Base-by-base conservation (phyloP, 2,888 invertebrate species). In the Cartodere bifasciata region DNA sequence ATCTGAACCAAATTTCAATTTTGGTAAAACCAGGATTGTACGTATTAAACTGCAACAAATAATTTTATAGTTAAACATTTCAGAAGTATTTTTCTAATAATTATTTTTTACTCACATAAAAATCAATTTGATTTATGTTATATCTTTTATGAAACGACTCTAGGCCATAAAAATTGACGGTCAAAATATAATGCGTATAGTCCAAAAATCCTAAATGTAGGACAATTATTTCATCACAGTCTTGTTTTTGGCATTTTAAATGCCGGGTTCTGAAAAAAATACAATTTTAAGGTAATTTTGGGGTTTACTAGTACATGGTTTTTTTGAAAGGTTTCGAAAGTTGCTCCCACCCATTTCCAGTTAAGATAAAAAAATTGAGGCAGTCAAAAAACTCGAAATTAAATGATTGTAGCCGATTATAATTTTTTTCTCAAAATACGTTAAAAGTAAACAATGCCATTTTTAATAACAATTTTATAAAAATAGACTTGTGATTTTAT, bases 21-120 rank as follows among this genome's bases (percentile, higher is more conserved):
- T 92, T 90, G 16, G 94, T 94, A 55, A 94, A 97, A 6, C 83
- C 83, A 26, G 92, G 87, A 61, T 91, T 94, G 63, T 92, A 95
- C 3, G 85, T 90, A 63, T 91, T 91, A 56, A 92, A 91, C 94
- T 94, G 69, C 35, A 75, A 74, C 43, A 26, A 28, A 14, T 27
- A 26, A 34, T 16, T 15, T 17, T 15, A 17, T 16, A 13, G 20
- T 16, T 16, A 13, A 7, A 5, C 16, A 17, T 11, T 16, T 31
- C 20, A 7, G 5, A 28, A 12, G 16, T n/a, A 14, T 24, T 9
- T 12, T 4, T 16, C 27, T 24, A 20, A 23, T 20, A 16, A 21
- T 3, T 16, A 16, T 17, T 14, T 21, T 20, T 13, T 49, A 75
- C 84, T 78, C 58, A 88, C 88, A 63, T 80, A 83, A 60, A 88